Evolutionary conservation across 1,140 invertebrate species (phyloP), one percentile per base, ranked within the genome.

Genomic region (Cardiocondyla obscurior): DNA sequence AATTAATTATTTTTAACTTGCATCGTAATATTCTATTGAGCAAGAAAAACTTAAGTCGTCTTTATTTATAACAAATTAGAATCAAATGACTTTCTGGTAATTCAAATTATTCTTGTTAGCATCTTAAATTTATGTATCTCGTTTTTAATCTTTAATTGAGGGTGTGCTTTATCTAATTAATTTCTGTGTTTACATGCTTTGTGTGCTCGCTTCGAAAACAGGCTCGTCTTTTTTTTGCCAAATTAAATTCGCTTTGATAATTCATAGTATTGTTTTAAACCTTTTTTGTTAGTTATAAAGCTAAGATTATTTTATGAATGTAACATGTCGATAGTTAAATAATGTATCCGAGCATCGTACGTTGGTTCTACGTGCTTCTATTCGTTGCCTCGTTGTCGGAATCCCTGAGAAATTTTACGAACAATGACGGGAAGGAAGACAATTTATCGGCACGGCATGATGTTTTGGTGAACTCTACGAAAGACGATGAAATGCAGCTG

Each of bases 21-120:
- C 25, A 8, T 36, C 5, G 10, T 69, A 73, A 82, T 39, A n/a
- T 30, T 62, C 7, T 42, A 42, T 10, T 8, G 36, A 53, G 53
- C 57, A 60, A 19, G 28, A 12, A 46, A 42, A 53, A 46, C 25
- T 55, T 51, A 16, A 33, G 8, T 36, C 7, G n/a, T 79, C 10
- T 4, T 57, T 6, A 42, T 28, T 30, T 6, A 8, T 58, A 8
- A 58, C 16, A 33, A 30, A 58, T 33, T 6, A 58, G 33, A 0
- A n/a, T 33, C 0, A 33, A 58, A 28, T 30, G 22, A 30, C 12
- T 46, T 49, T 30, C 12, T 79, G 22, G 92, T 19, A 60, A 6
- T 19, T 0, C 19, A 55, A 28, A 55, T 55, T 55, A 1, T 55
- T 55, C 19, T 53, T 3, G 2, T 25, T 25, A 25, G 7, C 1